Evolutionary conservation across 2,888 invertebrate species (phyloP), one percentile per base, ranked within the genome.

Genomic region (Phrixothrix hirtus): DNA sequence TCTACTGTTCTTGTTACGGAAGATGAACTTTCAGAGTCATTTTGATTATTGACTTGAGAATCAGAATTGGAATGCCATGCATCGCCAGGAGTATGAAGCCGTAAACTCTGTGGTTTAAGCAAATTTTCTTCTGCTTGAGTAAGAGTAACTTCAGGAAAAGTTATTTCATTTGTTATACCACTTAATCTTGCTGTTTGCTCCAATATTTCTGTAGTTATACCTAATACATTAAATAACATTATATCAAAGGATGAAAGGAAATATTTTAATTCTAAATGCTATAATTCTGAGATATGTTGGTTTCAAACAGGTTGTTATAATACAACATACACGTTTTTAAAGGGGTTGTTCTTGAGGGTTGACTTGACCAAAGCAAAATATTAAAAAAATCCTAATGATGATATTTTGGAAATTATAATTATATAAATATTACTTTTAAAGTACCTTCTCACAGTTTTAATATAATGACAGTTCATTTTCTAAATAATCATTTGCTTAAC

Each of bases 131-230:
- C 77, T 11, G 74, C 73, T 4, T 68, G 60, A 0, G 71, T 73
- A 11, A 78, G 63, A 11, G 72, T 65, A 43, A 65, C 71, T n/a
- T 62, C 60, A 0, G 77, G 77, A 45, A 76, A 69, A 11, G 65
- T 62, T 1, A 80, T 77, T 69, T 82, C 81, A 29, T 79, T 76
- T 1, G 79, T 78, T 26, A 83, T 71, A 4, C 82, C 81, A 45
- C 80, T 78, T 12, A 83, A 70, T 36, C 79, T 72, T n/a, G 81
- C 77, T 21, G 84, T 70, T 56, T 81, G 77, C 16, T 75, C 72
- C 34, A 84, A 69, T 21, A 79, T 75, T 25, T 75, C 75, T 0
- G 79, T 73, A 13, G 79, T 77, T 25, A 84, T 48, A 6, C 66
- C 65, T 66, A 30, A 12, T 53, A n/a, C 4, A 5, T 21, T 5